These are phyloP conservation scores for Arnoldichthys spilopterus DNA, from an alignment of 2,797 vertebrate genomes.

Conservation along the genomic window DNA sequence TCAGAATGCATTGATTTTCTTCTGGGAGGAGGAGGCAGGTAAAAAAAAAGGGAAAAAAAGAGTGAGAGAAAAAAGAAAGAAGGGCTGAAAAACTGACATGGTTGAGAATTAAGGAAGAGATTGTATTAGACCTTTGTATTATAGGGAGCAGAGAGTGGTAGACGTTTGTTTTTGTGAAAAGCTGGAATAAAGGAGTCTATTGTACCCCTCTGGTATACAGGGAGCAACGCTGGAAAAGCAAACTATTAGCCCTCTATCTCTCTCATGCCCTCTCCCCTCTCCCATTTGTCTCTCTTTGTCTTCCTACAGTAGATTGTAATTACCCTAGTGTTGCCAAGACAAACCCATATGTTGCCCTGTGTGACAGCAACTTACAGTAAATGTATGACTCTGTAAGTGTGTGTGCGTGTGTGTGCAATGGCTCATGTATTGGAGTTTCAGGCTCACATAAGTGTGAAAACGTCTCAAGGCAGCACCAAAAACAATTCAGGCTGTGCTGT, in stretches of 20 bases:
- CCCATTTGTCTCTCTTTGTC: conserved; percentile 66
- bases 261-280: conserved; percentile 57
- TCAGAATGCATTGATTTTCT: conserved; percentile 92
- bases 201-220: conserved; percentile 56
- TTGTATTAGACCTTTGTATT: conserved; percentile 77
- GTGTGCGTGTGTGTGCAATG: conserved; percentile 23
- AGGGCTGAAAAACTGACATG: conserved; percentile 72
- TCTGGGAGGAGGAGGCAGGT: conserved; percentile 56
- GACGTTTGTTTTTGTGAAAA: conserved; percentile 73
- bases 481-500: not conserved
- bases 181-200: conserved; percentile 66
- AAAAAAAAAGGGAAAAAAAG: conserved; percentile 30
- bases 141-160: conserved; percentile 62
- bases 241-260: conserved; percentile 61
- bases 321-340: conserved; percentile 70
- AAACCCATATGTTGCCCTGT: conserved; percentile 58
- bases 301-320: conserved; percentile 65
- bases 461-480: conserved; percentile 26
- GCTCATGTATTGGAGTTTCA: conserved; percentile 13
- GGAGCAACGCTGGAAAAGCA: conserved; percentile 38
- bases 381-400: conserved; percentile 37
- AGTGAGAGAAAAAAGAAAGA: conserved; percentile 67
- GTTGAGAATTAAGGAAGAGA: conserved; percentile 82
- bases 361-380: conserved; percentile 56
- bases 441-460: conserved; percentile 35